Conservation (phyloP, 2,113 vertebrate genomes). For the Pycnonotus jocosus region DNA sequence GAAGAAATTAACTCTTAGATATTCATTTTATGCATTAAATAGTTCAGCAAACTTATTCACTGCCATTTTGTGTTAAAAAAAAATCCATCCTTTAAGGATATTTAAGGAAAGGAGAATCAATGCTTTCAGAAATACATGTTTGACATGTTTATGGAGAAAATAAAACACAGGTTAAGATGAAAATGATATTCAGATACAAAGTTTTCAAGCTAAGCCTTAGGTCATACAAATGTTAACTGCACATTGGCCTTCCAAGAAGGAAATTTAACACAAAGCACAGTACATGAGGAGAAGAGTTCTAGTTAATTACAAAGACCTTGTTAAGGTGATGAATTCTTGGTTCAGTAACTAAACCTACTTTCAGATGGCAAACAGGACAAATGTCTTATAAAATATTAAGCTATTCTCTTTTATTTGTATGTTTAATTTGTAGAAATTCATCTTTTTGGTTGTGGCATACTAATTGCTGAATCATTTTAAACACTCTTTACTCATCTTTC, state of each 20-base stretch:
- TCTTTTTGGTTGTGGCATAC: not conserved
- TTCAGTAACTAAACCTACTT: not conserved
- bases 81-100: not conserved
- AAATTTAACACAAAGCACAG: not conserved
- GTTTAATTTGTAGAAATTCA: not conserved
- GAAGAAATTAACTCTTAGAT: not conserved
- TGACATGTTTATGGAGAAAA: not conserved
- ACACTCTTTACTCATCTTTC: not conserved
- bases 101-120: not conserved
- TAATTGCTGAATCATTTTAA: not conserved
- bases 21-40: not conserved
- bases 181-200: not conserved
- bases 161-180: not conserved
- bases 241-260: not conserved
- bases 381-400: not conserved
- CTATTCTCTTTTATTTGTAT: not conserved
- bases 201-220: not conserved
- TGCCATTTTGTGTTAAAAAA: not conserved
- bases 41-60: not conserved
- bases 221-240: not conserved
- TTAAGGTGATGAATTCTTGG: not conserved
- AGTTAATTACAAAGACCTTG: not conserved
- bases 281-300: not conserved
- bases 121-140: not conserved
- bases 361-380: not conserved